phyloP scores from a whole-genome alignment of 2,113 vertebrate species.

The Ciconia boyciana region DNA sequence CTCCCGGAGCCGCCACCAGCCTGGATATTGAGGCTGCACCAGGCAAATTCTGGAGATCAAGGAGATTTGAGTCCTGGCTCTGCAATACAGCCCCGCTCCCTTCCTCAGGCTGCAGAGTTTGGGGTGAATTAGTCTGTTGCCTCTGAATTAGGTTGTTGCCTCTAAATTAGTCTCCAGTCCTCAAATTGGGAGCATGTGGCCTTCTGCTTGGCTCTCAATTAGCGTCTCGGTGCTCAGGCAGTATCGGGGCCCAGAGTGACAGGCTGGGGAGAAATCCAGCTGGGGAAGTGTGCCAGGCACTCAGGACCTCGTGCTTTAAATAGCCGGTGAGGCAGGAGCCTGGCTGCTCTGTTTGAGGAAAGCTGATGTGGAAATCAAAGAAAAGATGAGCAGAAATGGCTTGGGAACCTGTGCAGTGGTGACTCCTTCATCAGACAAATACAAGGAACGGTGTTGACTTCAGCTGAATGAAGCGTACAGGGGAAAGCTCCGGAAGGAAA shows the following conservation, averaged over 20 bases:
- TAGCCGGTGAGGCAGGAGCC: not conserved
- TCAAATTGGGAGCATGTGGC: not conserved
- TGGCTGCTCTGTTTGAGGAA: not conserved
- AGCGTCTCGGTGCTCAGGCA: not conserved
- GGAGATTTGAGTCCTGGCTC: not conserved
- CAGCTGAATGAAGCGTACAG: not conserved
- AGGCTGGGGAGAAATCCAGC: not conserved
- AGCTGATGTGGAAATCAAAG: not conserved
- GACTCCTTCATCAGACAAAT: not conserved
- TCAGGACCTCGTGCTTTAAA: not conserved
- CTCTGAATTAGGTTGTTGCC: not conserved
- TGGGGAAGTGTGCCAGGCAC: not conserved
- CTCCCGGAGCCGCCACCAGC: not conserved
- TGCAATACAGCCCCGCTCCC: not conserved
- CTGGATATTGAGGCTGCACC: not conserved
- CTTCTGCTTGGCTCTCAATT: not conserved
- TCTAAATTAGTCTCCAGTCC: not conserved
- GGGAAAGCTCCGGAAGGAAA: conserved; percentile 6
- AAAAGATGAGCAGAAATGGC: not conserved
- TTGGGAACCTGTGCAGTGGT: not conserved
- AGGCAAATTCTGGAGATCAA: not conserved
- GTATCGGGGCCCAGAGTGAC: not conserved
- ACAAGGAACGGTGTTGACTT: not conserved
- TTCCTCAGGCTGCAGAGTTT: not conserved
- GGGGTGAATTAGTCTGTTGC: not conserved